Evolutionary conservation across 2,113 vertebrate genomes (phyloP).

Genomic region (Danio rerio): DNA sequence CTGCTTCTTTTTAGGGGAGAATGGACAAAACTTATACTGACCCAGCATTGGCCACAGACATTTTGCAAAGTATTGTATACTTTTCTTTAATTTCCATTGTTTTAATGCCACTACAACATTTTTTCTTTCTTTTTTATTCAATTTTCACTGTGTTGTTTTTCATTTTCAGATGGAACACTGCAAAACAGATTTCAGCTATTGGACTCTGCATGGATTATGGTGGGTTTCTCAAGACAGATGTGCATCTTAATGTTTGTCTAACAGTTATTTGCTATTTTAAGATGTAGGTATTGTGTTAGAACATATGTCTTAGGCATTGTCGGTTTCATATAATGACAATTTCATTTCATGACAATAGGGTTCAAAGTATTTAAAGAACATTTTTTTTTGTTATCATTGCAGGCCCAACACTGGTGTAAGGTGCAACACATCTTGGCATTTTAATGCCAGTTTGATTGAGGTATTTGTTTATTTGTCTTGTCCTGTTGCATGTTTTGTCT

Average conservation of each 20-base stretch:
- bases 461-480: constrained; percentile 11
- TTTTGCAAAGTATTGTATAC: constrained; percentile 71
- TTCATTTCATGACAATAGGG: too few species aligned
- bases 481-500: not conserved
- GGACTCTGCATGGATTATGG: constrained; percentile 82
- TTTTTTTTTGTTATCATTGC: constrained; percentile 51
- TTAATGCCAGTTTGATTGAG: constrained; percentile 58
- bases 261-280: too few species aligned
- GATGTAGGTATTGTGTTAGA: too few species aligned
- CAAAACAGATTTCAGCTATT: constrained; percentile 68
- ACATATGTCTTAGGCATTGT: too few species aligned
- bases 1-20: constrained; percentile 62
- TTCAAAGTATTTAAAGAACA: not conserved
- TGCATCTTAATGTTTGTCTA: too few species aligned
- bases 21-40: constrained; percentile 79
- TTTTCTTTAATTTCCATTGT: not conserved
- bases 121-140: not conserved
- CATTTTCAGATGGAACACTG: constrained; percentile 74
- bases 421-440: constrained; percentile 73
- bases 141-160: not conserved
- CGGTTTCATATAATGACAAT: too few species aligned
- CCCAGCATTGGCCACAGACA: constrained; percentile 79
- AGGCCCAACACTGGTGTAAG: constrained; percentile 71
- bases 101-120: not conserved
- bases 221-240: constrained; percentile 43